Evolutionary conservation across 2,888 invertebrate genomes (phyloP), one percentile per base, ranked within the genome.

Genomic region (Agonopterix subpropinquella): DNA sequence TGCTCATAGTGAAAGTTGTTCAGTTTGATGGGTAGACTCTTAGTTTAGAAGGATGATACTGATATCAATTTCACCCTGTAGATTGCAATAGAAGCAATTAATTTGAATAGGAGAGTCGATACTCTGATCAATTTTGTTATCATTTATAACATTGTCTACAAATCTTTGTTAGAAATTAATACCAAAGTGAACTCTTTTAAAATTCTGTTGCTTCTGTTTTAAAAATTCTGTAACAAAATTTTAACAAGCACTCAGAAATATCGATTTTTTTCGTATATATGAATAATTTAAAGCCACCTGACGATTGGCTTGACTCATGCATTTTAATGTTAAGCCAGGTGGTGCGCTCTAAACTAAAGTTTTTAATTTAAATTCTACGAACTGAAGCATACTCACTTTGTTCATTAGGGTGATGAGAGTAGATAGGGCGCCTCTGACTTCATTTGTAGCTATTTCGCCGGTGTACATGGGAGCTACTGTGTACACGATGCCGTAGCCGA

Each of bases 381-480:
- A 28, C 28, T 28, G 28, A 28, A 28, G 28, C 28, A 7, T 66
- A 64, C 80, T 82, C 67, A 90, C 89, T 74, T 91, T 89, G 61
- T 87, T 87, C 76, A 88, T 89, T 55, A 91, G 76, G 13, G 91
- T 90, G 59, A 90, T 89, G 56, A 90, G 89, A 18, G 91, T 90
- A n/a, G 92, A 92, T 48, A 92, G 85, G 47, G 91, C 84, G 42
- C 91, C 91, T 53, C 91, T 77, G 61, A 91, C 90, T 69, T 89
- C 85, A 60, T 91, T 90, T 51, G 91, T 91, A 45, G 91, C 90
- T 47, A 91, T 91, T 66, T 91, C 91, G 45, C 91, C 91, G 18
- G 91, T 90, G 65, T 91, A 91, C 91, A 91, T 91, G 0, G 91
- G 91, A 13, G 90, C 90, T 1, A 90, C 89, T 15, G 91, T 91